Conservation (phyloP, 2,113 vertebrate genomes). For the Psittacula cyanocephala region DNA sequence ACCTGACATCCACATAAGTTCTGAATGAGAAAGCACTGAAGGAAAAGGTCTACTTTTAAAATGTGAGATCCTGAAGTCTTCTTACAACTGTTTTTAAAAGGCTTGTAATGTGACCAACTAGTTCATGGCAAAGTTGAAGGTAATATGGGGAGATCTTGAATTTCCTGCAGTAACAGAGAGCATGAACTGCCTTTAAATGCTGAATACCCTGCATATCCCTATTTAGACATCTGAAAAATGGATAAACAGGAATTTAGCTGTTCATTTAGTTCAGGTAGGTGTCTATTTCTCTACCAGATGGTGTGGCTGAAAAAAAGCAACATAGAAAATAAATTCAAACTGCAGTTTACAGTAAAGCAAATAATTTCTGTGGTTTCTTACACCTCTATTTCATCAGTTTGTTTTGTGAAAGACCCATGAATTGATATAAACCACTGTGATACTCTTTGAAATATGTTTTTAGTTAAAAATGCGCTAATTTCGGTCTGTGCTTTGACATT, state of each 20-base stretch:
- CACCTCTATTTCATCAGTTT: background rate
- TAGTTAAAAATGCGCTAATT: background rate
- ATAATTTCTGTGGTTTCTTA: background rate
- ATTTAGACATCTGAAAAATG: background rate
- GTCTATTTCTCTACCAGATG: background rate
- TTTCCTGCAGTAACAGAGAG: background rate
- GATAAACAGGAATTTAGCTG: background rate
- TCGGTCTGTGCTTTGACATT: background rate
- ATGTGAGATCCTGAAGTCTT: background rate
- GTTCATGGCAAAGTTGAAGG: background rate
- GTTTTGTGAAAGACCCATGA: background rate
- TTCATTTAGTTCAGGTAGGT: background rate
- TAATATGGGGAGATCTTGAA: background rate
- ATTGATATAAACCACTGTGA: background rate
- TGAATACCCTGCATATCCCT: rapidly evolving
- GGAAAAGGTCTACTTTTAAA: background rate
- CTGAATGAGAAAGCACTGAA: background rate
- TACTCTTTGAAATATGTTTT: background rate
- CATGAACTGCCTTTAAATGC: background rate
- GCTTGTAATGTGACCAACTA: background rate
- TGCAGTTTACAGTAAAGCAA: background rate
- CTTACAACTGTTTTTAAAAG: background rate
- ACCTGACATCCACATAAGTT: background rate
- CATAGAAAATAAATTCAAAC: background rate
- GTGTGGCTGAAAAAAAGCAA: background rate